Conservation (phyloP, 2,113 vertebrate genomes). For the Polyodon spathula region DNA sequence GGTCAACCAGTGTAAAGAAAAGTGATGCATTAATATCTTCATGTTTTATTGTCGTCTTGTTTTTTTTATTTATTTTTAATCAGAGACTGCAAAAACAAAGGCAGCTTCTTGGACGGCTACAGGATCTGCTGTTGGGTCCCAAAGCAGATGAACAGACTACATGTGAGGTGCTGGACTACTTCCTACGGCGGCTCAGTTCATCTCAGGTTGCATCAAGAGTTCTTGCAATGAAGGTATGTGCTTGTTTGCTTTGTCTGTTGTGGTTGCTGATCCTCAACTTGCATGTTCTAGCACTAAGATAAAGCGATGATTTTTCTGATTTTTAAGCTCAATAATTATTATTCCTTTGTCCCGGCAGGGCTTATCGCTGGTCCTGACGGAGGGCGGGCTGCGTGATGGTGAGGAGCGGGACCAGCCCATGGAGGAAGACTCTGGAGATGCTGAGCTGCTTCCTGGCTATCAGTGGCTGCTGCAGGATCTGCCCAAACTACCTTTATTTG, state of each 20-base stretch:
- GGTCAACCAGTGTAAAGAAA: too few species aligned
- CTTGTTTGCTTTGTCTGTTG: neutral
- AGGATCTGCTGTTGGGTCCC: constrained; percentile 86
- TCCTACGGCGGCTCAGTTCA: constrained; percentile 86
- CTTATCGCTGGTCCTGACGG: constrained; percentile 81
- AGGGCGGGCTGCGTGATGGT: constrained; percentile 73
- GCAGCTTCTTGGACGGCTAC: constrained; percentile 84
- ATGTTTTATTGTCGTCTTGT: neutral
- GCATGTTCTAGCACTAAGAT: too few species aligned
- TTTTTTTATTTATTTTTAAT: neutral
- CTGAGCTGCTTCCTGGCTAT: constrained; percentile 74
- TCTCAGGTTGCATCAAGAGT: constrained; percentile 89
- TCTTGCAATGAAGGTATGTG: constrained; percentile 86
- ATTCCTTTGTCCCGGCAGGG: constrained; percentile 52
- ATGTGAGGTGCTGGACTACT: constrained; percentile 93
- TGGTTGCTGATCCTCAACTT: neutral
- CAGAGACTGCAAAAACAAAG: constrained; percentile 93
- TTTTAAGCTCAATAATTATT: too few species aligned
- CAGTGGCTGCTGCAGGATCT: constrained; percentile 90
- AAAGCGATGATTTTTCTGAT: too few species aligned
- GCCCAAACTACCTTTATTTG: constrained; percentile 80
- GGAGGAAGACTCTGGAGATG: constrained; percentile 79
- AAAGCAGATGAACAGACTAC: constrained; percentile 94
- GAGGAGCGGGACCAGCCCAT: constrained; percentile 83
- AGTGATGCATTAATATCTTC: neutral